Evolutionary conservation across 2,888 invertebrate species (phyloP).

Genomic region (Byasa hedistus): DNA sequence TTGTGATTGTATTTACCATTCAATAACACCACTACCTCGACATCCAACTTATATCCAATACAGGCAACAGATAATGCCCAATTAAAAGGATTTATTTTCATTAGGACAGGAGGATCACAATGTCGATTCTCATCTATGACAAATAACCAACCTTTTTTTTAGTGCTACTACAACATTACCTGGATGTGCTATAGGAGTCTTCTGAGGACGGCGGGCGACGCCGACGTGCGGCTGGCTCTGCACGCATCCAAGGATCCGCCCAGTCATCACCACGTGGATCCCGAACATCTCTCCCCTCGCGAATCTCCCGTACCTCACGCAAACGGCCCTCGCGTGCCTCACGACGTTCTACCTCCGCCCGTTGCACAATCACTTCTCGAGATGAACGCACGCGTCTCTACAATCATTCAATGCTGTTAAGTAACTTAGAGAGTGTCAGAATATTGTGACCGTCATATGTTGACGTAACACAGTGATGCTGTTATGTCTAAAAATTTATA

Average conservation of each 20-base stretch:
- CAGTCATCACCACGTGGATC: conserved; percentile 89
- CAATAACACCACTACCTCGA: neutral
- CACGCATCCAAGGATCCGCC: conserved; percentile 96
- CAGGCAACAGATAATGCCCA: neutral
- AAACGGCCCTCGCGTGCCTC: conserved; percentile 44
- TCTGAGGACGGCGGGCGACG: conserved; percentile 68
- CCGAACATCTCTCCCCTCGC: conserved; percentile 40
- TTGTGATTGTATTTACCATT: neutral
- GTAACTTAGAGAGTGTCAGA: no score
- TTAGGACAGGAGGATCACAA: neutral
- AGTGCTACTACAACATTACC: conserved; percentile 45
- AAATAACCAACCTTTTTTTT: no score
- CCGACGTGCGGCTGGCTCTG: conserved; percentile 74
- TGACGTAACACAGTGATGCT: no score
- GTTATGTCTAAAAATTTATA: no score
- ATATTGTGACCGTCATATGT: no score
- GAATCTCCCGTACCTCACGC: conserved; percentile 37
- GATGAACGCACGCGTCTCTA: conserved; percentile 81
- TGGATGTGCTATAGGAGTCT: conserved; percentile 73
- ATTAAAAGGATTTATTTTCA: neutral
- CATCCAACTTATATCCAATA: no score
- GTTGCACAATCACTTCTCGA: conserved; percentile 87
- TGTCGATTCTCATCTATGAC: no score
- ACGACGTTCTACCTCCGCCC: conserved; percentile 73
- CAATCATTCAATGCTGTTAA: no score